Evolutionary conservation across 1,140 invertebrate genomes (phyloP), one percentile per base, ranked within the genome.

Genomic region (Pemphigus obesinymphae): DNA sequence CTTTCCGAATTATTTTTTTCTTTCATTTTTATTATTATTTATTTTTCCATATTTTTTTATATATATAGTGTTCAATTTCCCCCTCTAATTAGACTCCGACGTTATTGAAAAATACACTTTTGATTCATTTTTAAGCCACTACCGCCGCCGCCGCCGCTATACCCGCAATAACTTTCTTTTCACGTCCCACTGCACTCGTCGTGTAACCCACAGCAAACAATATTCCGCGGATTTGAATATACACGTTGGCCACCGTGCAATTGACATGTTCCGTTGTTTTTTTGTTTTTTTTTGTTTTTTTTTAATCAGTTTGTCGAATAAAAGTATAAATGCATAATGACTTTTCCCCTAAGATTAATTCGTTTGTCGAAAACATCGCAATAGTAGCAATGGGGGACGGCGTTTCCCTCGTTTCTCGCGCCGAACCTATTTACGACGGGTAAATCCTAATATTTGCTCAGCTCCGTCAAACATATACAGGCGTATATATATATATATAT

Each of bases 81-180:
- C 76, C 55, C 76, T 80, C 76, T 80, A 80, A 80, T 80, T 80
- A 80, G 55, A 45, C 76, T 31, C 37, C 76, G 55, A 11, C 37
- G 76, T 53, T 80, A 80, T 80, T 63, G 76, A 80, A 80, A 80
- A 63, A 61, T 80, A 63, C 37, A 80, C 37, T 80, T 80, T 80
- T 63, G 76, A 80, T 80, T 80, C 55, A 31, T 73, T 73, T 73
- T 50, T n/a, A 50, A 48, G 50, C 23, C 68, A n/a, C 45, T 17
- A 13, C 73, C 31, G 20, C 20, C 8, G 20, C 66, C 66, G 20
- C 29, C 45, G 20, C 45, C 26, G 43, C 26, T 34, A 72, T 45
- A 73, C 11, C 17, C 61, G 7, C 43, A 10, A 26, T 63, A 43
- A 29, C 37, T 70, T 48, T 43, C 40, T 72, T 70, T 73, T 73